phyloP scores from a whole-genome alignment of 2,888 invertebrate species.

The Chelonus formosanus region DNA sequence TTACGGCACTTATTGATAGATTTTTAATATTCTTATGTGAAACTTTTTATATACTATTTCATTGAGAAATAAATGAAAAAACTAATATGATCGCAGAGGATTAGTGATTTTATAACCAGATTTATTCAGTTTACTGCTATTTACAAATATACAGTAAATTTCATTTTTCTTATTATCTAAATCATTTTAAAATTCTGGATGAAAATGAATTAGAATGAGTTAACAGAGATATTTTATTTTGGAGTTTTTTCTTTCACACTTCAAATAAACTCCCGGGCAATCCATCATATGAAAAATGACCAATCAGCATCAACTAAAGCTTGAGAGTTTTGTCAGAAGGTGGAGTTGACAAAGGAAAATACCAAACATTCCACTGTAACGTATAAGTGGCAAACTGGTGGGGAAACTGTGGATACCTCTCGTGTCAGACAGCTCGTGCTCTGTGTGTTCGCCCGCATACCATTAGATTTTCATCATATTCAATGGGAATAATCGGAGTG shows the following conservation, averaged over 20 bases:
- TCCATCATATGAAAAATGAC: background rate
- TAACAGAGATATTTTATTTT: too few relatives aligned
- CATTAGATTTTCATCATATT: slow-evolving; percentile 59
- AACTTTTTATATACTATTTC: too few relatives aligned
- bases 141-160: too few relatives aligned
- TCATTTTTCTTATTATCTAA: too few relatives aligned
- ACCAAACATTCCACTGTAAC: slow-evolving; percentile 60
- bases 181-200: too few relatives aligned
- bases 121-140: too few relatives aligned
- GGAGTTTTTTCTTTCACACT: background rate
- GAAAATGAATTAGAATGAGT: too few relatives aligned
- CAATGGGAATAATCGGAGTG: slow-evolving; percentile 52
- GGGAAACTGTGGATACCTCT: slow-evolving; percentile 40
- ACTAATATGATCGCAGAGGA: too few relatives aligned
- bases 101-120: too few relatives aligned
- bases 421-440: slow-evolving; percentile 59
- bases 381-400: slow-evolving; percentile 46
- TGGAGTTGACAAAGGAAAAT: slow-evolving; percentile 50
- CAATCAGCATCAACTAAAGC: slow-evolving; percentile 17
- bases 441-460: slow-evolving; percentile 58
- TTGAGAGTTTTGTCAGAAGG: slow-evolving; percentile 56
- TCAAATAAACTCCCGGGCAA: background rate
- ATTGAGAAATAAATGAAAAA: too few relatives aligned
- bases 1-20: too few relatives aligned
- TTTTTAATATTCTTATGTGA: too few relatives aligned